Conservation (phyloP, 2,888 invertebrate genomes). For the Mesoligia furuncula region DNA sequence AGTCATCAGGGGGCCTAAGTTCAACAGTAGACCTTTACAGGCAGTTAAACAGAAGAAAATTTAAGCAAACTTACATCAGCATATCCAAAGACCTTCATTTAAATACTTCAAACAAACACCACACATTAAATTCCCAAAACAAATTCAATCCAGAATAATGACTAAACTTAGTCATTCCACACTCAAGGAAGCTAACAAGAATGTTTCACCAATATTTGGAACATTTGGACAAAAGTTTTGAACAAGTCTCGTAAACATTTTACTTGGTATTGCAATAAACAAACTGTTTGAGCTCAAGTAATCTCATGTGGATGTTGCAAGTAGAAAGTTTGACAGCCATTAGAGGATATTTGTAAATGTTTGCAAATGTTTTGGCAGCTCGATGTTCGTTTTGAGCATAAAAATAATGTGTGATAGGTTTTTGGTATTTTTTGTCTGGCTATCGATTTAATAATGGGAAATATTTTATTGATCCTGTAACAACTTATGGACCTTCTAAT, state of each 20-base stretch:
- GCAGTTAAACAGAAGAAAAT: neutral
- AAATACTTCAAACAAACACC: slow-evolving; percentile 18
- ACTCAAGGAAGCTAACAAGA: slow-evolving; percentile 15
- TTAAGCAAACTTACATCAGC: neutral
- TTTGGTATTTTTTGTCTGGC: neutral
- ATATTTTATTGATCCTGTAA: no score
- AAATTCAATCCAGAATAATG: slow-evolving; percentile 27
- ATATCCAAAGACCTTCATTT: neutral
- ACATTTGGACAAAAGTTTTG: slow-evolving; percentile 26
- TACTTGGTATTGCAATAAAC: slow-evolving; percentile 52
- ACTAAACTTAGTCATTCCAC: slow-evolving; percentile 23
- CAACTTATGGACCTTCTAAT: no score
- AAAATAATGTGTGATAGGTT: neutral
- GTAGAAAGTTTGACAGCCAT: slow-evolving; percentile 37
- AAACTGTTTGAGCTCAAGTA: slow-evolving; percentile 37
- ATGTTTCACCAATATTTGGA: slow-evolving; percentile 16
- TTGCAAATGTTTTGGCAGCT: slow-evolving; percentile 27
- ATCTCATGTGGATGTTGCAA: slow-evolving; percentile 26
- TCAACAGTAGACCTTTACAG: neutral
- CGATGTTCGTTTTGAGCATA: neutral
- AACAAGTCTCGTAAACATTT: slow-evolving; percentile 47
- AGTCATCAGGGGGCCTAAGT: neutral
- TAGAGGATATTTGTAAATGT: slow-evolving; percentile 18
- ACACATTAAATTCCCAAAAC: slow-evolving; percentile 9
- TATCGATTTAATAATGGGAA: no score